These are phyloP conservation scores for Calameuta filiformis DNA, from an alignment of 2,888 invertebrate genomes.

Conservation along the genomic window DNA sequence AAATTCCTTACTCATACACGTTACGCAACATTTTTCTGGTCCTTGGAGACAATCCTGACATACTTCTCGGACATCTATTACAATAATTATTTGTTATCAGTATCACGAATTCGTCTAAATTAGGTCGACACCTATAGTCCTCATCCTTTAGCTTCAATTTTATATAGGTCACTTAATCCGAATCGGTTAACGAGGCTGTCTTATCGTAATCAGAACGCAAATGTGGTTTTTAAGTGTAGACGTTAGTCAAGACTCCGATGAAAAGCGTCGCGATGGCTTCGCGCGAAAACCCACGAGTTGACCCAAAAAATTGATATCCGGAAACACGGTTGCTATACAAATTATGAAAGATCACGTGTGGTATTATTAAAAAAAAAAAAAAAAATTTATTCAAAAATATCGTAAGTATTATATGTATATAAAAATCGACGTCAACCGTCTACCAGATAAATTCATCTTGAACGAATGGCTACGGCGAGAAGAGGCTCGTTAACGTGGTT, in stretches of 20 bases:
- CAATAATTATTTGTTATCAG: not conserved
- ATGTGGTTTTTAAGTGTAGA: not conserved
- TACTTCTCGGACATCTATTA: not conserved
- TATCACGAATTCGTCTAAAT: not conserved
- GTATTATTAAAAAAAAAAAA: no score
- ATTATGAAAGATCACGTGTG: not conserved
- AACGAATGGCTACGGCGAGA: no score
- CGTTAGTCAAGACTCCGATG: not conserved
- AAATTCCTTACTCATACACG: not conserved
- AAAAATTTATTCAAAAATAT: no score
- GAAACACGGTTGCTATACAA: not conserved
- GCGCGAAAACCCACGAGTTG: not conserved
- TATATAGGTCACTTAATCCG: not conserved
- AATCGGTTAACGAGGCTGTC: not conserved
- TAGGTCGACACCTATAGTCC: not conserved
- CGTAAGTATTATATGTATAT: no score
- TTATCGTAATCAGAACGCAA: not conserved
- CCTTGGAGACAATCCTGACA: not conserved
- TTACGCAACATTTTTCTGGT: not conserved
- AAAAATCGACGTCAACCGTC: no score
- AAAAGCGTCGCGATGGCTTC: not conserved
- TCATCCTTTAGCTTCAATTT: not conserved
- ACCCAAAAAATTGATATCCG: not conserved
- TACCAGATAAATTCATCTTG: no score
- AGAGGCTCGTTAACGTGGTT: no score